Percentiles rank a stretch among this genome's conserved stretches.
phyloP scores from a whole-genome alignment of 2,888 invertebrate species.

The Nomada hirtipes region DNA sequence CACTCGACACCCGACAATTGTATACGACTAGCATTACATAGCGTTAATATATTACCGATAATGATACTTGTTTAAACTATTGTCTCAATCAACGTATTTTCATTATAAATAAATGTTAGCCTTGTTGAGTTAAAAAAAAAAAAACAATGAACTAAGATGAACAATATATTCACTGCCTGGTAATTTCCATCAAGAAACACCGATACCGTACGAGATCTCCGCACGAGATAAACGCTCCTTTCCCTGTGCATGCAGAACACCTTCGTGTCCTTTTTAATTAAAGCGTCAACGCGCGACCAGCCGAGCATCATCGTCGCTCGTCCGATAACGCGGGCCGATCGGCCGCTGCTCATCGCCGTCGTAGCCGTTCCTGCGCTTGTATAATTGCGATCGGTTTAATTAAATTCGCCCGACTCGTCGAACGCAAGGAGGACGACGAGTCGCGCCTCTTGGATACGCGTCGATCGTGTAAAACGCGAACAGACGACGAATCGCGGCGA shows the following conservation, averaged over 20 bases:
- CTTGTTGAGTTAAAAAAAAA: slow-evolving; percentile 84
- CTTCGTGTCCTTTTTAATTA: slow-evolving; percentile 66
- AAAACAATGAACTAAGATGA: slow-evolving; percentile 29
- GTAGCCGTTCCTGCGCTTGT: background rate
- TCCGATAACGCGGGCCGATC: slow-evolving; percentile 40
- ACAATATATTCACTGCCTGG: slow-evolving; percentile 28
- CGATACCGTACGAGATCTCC: slow-evolving; percentile 32
- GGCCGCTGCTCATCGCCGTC: slow-evolving; percentile 1
- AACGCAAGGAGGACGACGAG: background rate
- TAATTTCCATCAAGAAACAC: slow-evolving; percentile 49
- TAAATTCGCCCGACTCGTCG: slow-evolving; percentile 41
- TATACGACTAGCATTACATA: slow-evolving; percentile 84
- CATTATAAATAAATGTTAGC: slow-evolving; percentile 85
- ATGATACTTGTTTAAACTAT: slow-evolving; percentile 84
- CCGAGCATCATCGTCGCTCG: slow-evolving; percentile 19
- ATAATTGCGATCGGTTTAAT: slow-evolving; percentile 53
- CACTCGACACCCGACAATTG: slow-evolving; percentile 81
- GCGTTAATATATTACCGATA: slow-evolving; percentile 84
- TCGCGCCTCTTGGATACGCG: background rate
- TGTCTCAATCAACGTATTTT: slow-evolving; percentile 85
- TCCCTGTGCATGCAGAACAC: slow-evolving; percentile 57
- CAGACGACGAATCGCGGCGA: background rate
- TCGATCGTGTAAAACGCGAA: background rate
- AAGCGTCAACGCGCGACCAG: slow-evolving; percentile 28
- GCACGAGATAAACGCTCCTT: slow-evolving; percentile 49